phyloP scores from a whole-genome alignment of 2,888 invertebrate genomes.

The Cephus sareptanus region DNA sequence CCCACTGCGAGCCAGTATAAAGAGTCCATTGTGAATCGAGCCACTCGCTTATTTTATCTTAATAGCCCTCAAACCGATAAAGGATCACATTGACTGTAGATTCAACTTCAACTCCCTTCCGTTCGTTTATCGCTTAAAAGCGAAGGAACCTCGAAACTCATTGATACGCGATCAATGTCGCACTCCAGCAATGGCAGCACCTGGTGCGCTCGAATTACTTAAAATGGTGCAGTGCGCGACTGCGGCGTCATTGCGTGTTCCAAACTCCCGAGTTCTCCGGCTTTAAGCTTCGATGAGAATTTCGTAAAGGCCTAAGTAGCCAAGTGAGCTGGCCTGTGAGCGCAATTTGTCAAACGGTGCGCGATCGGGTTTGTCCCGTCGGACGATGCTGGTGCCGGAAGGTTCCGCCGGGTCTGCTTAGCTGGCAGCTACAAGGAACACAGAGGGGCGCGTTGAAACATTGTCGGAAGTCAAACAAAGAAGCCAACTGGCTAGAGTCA shows the following conservation, averaged over 20 bases:
- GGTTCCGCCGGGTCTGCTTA: not conserved
- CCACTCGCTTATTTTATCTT: conserved; percentile 20
- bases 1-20: not conserved
- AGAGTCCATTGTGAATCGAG: not conserved
- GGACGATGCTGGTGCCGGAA: too few relatives aligned
- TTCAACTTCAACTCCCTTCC: too few relatives aligned
- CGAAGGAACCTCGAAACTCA: too few relatives aligned
- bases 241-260: too few relatives aligned
- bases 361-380: not conserved
- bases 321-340: not conserved
- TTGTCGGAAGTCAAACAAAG: conserved; percentile 1
- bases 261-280: too few relatives aligned
- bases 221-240: too few relatives aligned
- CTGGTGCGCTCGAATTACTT: too few relatives aligned
- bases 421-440: not conserved
- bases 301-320: not conserved
- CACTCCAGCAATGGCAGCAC: too few relatives aligned
- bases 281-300: not conserved
- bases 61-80: conserved; percentile 18
- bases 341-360: conserved; percentile 1
- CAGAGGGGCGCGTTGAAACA: not conserved
- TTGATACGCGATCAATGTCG: too few relatives aligned
- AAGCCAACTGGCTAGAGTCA: not conserved
- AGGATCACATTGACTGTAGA: not conserved
- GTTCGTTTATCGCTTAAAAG: too few relatives aligned